These are phyloP conservation scores for Varanus komodoensis DNA, from an alignment of 2,113 vertebrate genomes.

Conservation along the genomic window DNA sequence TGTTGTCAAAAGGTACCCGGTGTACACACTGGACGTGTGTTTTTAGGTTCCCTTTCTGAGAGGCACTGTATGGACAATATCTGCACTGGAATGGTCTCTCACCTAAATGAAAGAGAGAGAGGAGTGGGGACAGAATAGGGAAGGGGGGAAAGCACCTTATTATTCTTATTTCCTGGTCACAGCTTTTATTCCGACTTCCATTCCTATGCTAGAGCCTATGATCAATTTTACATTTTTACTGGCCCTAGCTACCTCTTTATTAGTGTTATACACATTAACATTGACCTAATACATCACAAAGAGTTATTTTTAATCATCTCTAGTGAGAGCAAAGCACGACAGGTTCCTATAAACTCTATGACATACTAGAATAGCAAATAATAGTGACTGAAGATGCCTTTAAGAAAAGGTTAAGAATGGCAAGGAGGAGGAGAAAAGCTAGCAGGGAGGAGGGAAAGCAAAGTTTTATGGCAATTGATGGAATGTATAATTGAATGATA, in stretches of 20 bases:
- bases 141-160: constrained; percentile 54
- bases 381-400: neutral
- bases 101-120: constrained; percentile 72
- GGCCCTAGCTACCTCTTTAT: neutral
- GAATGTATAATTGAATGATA: neutral
- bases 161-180: neutral
- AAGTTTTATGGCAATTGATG: neutral
- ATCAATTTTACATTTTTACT: neutral
- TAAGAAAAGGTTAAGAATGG: constrained; percentile 23
- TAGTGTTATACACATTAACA: rapidly evolving
- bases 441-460: constrained; percentile 2
- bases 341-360: neutral
- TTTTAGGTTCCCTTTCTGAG: constrained; percentile 91
- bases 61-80: constrained; percentile 85
- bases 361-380: neutral
- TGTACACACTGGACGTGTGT: constrained; percentile 74
- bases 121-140: constrained; percentile 41
- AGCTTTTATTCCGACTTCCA: neutral
- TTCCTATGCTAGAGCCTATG: neutral
- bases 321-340: neutral
- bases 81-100: constrained; percentile 84
- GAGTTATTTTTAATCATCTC: constrained; percentile 5
- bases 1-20: constrained; percentile 76
- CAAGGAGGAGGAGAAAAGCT: neutral
- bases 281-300: neutral